phyloP scores from a whole-genome alignment of 1,140 invertebrate species.

The Dendrolimus punctatus region DNA sequence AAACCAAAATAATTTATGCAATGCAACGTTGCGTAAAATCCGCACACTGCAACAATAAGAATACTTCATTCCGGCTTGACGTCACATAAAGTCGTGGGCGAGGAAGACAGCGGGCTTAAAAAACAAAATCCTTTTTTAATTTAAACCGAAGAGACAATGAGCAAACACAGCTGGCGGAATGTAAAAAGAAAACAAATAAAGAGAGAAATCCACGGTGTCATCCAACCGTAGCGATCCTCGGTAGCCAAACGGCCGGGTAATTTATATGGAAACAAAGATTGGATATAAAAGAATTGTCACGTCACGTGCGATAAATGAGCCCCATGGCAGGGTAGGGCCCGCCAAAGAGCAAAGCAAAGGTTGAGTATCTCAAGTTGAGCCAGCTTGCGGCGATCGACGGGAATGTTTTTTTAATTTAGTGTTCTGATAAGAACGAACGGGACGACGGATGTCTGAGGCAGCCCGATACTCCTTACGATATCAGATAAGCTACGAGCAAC shows the following conservation, averaged over 20 bases:
- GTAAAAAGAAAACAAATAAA: constrained; percentile 50
- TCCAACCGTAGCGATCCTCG: constrained; percentile 31
- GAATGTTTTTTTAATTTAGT: constrained; percentile 36
- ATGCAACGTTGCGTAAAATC: constrained; percentile 54
- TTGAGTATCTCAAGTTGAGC: constrained; percentile 13
- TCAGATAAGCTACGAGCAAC: constrained; percentile 50
- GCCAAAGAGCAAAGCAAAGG: constrained; percentile 16
- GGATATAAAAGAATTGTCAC: constrained; percentile 51
- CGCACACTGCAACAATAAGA: constrained; percentile 52
- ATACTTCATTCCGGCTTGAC: constrained; percentile 61
- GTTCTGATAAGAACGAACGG: constrained; percentile 34
- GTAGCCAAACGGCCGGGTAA: constrained; percentile 38
- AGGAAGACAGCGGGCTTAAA: constrained; percentile 46
- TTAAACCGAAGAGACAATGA: constrained; percentile 65
- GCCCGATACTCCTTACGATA: constrained; percentile 41
- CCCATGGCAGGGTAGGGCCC: constrained; percentile 5
- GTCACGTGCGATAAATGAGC: constrained; percentile 41
- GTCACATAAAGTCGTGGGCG: constrained; percentile 66
- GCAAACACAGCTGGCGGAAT: constrained; percentile 65
- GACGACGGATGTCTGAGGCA: constrained; percentile 35
- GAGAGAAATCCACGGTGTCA: constrained; percentile 33
- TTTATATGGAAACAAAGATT: constrained; percentile 56
- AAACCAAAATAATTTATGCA: constrained; percentile 59
- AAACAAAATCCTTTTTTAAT: constrained; percentile 55
- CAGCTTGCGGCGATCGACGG: constrained; percentile 15